These are phyloP conservation scores for Pseudopipra pipra DNA, from an alignment of 2,113 vertebrate species.

Conservation along the genomic window DNA sequence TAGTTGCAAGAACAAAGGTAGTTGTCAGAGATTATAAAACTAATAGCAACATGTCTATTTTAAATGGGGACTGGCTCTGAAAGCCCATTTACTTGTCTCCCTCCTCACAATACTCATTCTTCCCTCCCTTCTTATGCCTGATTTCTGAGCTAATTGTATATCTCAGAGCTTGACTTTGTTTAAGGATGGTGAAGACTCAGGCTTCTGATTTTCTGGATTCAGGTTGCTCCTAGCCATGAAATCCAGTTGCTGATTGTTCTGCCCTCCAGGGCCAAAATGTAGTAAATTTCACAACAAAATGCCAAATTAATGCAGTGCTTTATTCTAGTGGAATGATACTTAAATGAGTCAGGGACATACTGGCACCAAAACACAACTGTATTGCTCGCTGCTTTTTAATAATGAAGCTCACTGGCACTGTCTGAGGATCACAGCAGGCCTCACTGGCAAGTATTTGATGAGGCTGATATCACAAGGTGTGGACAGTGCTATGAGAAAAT, in stretches of 20 bases:
- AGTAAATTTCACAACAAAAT: neutral
- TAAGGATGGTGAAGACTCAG: neutral
- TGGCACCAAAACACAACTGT: neutral
- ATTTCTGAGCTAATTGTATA: neutral
- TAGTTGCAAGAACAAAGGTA: neutral
- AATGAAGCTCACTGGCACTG: neutral
- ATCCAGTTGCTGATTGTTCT: conserved; percentile 18
- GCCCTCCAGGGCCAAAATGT: neutral
- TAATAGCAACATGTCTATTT: neutral
- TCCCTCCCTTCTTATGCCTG: neutral
- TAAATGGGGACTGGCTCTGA: neutral
- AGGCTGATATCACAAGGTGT: neutral
- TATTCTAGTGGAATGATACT: neutral
- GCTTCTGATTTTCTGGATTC: neutral
- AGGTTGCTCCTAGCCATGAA: neutral
- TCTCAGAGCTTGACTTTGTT: neutral
- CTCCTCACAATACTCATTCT: neutral
- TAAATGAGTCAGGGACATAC: neutral
- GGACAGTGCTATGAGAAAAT: neutral
- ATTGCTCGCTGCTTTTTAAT: neutral
- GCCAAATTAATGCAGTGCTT: neutral
- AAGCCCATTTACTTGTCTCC: neutral
- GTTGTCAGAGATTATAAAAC: neutral
- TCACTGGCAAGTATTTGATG: neutral
- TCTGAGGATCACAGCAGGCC: neutral